Base-by-base conservation (phyloP, 64 coral and sea anemone species). In the Dendrophyllia cribrosa region DNA sequence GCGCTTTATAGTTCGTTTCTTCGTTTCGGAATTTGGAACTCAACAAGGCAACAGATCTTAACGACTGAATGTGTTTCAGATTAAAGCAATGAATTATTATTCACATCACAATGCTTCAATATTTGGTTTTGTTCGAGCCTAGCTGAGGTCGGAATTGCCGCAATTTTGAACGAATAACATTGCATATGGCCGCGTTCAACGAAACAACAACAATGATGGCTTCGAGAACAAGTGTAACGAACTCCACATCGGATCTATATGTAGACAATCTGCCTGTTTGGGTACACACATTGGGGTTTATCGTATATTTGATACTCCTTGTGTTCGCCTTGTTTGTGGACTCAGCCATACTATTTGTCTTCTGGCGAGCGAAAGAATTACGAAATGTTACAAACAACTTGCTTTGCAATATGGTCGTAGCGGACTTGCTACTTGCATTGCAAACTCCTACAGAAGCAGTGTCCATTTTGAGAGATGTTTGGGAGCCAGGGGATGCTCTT, bases 301-400 rank as follows among this genome's bases (percentile, higher is more conserved):
- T 47, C 4, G 24, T 87, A 1, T 93, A 93, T 58, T 5, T 93
- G 4, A 16, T 51, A 11, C 70, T 93, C 3, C 72, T 93, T 11
- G 47, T 78, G 4, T 1, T 93, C 16, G 91, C 72, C 19, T 61
- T 93, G 9, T 19, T 93, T 24, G 80, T 82, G 24, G 62, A 93
- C 82, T 61, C 82, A 15, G n/a, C 74, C 1, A 83, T 83, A 19
- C 66, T 93, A 22, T 93, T 74, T 49, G 83, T 87, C 16, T 83
- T 93, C 43, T 75, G 47, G 15, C 79, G 66, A 56, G 70, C 73
- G 70, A 82, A 74, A 56, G 80, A 86, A 65, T 50, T 93, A 21
- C 91, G 91, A 59, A 93, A 75, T 66, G n/a, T 87, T 13, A 93
- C 83, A 6, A 82, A 93, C 59, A 83, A 75, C 14, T 67, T 93